Evolutionary conservation across 1,140 invertebrate genomes (phyloP).

Genomic region (Onthophagus taurus): DNA sequence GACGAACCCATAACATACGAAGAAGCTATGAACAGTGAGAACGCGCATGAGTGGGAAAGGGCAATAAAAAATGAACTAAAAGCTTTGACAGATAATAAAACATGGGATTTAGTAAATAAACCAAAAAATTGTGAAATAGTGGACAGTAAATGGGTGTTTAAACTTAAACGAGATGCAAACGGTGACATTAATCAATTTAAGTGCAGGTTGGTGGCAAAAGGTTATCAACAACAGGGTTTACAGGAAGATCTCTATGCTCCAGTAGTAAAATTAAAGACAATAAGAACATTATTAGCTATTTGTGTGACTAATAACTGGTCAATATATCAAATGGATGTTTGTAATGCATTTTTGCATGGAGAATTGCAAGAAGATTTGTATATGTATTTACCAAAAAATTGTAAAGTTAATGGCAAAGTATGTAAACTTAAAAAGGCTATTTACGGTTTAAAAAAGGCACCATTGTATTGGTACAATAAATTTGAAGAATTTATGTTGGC

Average conservation of each 20-base stretch:
- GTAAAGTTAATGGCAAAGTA: conserved; percentile 12
- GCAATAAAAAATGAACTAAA: conserved; percentile 24
- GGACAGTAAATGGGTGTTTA: conserved; percentile 32
- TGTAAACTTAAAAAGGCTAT: conserved; percentile 24
- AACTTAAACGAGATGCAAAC: conserved; percentile 20
- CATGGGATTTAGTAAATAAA: conserved; percentile 18
- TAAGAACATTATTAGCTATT: conserved; percentile 4
- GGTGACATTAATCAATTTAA: conserved; percentile 14
- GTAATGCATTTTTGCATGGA: background rate
- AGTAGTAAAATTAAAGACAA: conserved; percentile 1
- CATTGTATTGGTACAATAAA: conserved; percentile 26
- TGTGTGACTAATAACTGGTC: background rate
- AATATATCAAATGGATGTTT: conserved; percentile 8
- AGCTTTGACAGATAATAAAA: conserved; percentile 30
- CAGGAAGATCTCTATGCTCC: conserved; percentile 3
- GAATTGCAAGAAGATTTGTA: conserved; percentile 13
- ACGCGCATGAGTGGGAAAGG: conserved; percentile 20
- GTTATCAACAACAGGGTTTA: conserved; percentile 6
- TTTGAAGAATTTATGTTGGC: conserved; percentile 18
- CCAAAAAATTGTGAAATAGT: conserved; percentile 15
- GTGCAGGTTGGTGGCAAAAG: conserved; percentile 5
- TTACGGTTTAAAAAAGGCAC: conserved; percentile 36
- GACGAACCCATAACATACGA: no score
- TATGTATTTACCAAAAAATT: conserved; percentile 18
- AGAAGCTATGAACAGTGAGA: background rate